Evolutionary conservation across 2,797 vertebrate genomes (phyloP).

Genomic region (Dromococcyx pavoninus): DNA sequence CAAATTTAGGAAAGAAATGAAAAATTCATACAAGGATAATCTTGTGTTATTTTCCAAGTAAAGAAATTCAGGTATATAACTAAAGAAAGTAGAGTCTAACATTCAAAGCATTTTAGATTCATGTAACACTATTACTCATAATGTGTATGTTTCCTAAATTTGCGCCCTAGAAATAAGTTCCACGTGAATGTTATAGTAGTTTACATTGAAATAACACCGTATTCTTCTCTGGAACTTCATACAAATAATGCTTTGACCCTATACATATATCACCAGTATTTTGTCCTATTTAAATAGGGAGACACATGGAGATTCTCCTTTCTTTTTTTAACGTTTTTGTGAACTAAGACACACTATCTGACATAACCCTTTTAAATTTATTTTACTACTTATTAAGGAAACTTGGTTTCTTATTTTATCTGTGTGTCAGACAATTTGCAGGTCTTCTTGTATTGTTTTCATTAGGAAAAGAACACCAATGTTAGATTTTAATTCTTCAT

Average conservation of each 20-base stretch:
- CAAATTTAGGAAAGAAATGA: neutral
- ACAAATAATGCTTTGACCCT: neutral
- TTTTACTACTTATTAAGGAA: neutral
- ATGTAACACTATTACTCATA: neutral
- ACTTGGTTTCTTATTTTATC: neutral
- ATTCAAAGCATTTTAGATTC: neutral
- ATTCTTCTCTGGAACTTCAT: neutral
- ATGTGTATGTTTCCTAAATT: neutral
- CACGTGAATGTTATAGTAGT: neutral
- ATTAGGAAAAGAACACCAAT: neutral
- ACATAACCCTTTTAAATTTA: neutral
- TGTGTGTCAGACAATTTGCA: neutral
- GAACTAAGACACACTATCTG: conserved; percentile 1
- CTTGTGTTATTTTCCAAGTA: neutral
- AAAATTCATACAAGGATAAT: neutral
- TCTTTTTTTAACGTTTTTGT: neutral
- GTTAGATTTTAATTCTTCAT: neutral
- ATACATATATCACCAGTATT: neutral
- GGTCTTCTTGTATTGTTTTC: neutral
- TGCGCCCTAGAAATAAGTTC: neutral
- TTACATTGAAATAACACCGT: neutral
- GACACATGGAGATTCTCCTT: neutral
- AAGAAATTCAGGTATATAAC: neutral
- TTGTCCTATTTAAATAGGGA: neutral
- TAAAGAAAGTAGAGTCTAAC: neutral